A percentile compares a stretch with the other conserved stretches of the same genome.
phyloP scores from a whole-genome alignment of 2,113 vertebrate genomes.

The Lates calcarifer region DNA sequence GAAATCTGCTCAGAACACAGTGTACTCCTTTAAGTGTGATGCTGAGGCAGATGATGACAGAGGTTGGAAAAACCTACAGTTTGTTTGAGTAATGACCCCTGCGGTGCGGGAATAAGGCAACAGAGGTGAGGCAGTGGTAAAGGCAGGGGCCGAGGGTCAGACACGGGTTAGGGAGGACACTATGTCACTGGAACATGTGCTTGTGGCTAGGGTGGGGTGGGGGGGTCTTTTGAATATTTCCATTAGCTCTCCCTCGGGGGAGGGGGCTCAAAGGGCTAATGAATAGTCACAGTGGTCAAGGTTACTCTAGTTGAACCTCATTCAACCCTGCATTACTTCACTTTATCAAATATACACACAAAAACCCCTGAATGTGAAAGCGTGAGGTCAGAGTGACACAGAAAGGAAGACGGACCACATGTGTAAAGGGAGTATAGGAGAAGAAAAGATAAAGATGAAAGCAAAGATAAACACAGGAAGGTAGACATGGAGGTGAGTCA shows the following conservation, averaged over 20 bases:
- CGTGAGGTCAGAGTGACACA: not conserved
- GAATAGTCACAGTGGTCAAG: constrained; percentile 63
- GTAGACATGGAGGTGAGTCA: constrained; percentile 5
- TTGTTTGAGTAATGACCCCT: constrained; percentile 61
- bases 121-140: constrained; percentile 57
- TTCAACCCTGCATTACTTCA: constrained; percentile 34
- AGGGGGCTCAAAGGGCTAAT: constrained; percentile 19
- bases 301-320: constrained; percentile 33
- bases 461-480: not conserved
- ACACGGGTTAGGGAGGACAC: constrained; percentile 46
- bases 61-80: constrained; percentile 47
- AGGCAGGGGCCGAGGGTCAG: constrained; percentile 33
- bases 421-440: not conserved
- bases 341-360: constrained; percentile 37
- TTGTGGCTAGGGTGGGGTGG: not conserved
- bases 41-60: constrained; percentile 27
- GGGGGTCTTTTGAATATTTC: constrained; percentile 46
- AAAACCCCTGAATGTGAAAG: not conserved
- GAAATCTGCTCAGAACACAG: not conserved
- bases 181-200: constrained; percentile 50
- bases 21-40: constrained; percentile 22
- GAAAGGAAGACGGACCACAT: not conserved
- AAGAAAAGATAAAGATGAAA: not conserved
- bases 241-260: constrained; percentile 12
- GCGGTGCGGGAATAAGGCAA: constrained; percentile 44